Evolutionary conservation across 1,140 invertebrate species (phyloP), one percentile per base, ranked within the genome.

Genomic region (Orchesella cincta): DNA sequence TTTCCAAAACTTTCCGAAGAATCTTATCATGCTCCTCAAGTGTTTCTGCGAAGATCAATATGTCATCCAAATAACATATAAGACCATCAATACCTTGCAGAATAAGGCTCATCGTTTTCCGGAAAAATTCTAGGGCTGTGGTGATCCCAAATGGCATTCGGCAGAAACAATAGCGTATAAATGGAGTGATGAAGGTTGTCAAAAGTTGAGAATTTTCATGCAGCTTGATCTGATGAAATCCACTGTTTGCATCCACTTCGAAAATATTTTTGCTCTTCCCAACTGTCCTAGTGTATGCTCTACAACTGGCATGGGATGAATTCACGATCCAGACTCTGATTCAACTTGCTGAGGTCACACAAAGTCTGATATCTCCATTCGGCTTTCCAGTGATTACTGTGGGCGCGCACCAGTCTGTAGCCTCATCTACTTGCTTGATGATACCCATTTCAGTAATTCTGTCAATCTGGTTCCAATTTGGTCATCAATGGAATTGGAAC

Each of bases 401-500:
- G 31, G 83, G 81, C 80, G 85, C 85, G 0, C 88, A 85, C 86
- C 87, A 88, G 51, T 87, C 85, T 1, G 87, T 57, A n/a, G 54
- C 81, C 71, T 83, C 79, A 16, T 79, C 71, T 31, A 83, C 83
- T 79, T 81, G 82, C 73, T 79, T 28, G 71, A 86, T 85, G 31
- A 85, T 83, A 26, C 75, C 35, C 26, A 72, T 34, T 83, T 81
- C 39, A 78, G 78, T 23, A 84, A 52, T 75, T 80, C 76, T 16
- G 82, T 73, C 64, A 86, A 80, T 80, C 83, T 80, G 70, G 79
- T 64, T 82, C 84, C 26, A 86, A 76, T 70, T 83, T 78, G 39
- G 84, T 74, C 57, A 76, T 70, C 31, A 86, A 67, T 31, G 78
- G 74, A 73, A 86, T 84, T 36, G 85, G 85, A 31, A 86, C 70